Percentiles rank a stretch among this genome's conserved stretches.
These are phyloP conservation scores for Anthoptus insignis DNA, from an alignment of 2,888 invertebrate species.

Conservation along the genomic window DNA sequence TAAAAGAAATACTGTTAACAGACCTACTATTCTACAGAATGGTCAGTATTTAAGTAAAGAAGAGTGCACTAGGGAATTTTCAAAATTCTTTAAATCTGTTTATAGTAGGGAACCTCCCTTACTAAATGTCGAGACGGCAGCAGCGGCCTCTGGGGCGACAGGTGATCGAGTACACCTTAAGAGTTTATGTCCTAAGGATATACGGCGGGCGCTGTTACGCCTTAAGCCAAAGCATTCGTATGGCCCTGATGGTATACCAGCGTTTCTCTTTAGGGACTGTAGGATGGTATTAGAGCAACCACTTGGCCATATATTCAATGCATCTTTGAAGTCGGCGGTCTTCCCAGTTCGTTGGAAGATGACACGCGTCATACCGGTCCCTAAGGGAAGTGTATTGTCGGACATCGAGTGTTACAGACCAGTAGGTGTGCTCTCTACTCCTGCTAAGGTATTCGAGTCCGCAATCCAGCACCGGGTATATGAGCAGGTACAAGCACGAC, in stretches of 20 bases:
- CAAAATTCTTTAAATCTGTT: too few relatives aligned
- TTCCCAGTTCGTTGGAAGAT: slow-evolving; percentile 32
- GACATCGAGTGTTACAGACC: slow-evolving; percentile 1
- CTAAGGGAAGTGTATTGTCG: slow-evolving; percentile 7
- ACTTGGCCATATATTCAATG: slow-evolving; percentile 27
- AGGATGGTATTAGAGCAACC: slow-evolving; percentile 3
- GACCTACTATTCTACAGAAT: too few relatives aligned
- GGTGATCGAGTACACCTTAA: too few relatives aligned
- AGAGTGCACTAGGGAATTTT: not conserved
- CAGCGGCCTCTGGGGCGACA: too few relatives aligned
- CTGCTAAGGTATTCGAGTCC: slow-evolving; percentile 24
- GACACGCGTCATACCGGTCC: slow-evolving; percentile 26
- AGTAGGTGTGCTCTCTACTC: slow-evolving; percentile 15
- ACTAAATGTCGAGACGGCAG: too few relatives aligned
- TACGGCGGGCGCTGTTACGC: not conserved
- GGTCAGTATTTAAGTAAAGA: not conserved
- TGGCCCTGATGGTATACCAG: slow-evolving; percentile 40
- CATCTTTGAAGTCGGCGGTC: not conserved
- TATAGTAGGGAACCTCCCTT: too few relatives aligned
- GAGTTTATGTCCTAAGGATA: too few relatives aligned
- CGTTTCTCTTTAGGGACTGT: slow-evolving; percentile 35
- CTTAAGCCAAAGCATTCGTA: slow-evolving; percentile 33
- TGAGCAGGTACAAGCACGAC: slow-evolving; percentile 10
- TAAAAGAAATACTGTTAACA: not conserved
- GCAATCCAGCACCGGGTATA: not conserved